Base-by-base conservation (phyloP, 2,888 invertebrate genomes). In the Mesorhabditis sp. region DNA sequence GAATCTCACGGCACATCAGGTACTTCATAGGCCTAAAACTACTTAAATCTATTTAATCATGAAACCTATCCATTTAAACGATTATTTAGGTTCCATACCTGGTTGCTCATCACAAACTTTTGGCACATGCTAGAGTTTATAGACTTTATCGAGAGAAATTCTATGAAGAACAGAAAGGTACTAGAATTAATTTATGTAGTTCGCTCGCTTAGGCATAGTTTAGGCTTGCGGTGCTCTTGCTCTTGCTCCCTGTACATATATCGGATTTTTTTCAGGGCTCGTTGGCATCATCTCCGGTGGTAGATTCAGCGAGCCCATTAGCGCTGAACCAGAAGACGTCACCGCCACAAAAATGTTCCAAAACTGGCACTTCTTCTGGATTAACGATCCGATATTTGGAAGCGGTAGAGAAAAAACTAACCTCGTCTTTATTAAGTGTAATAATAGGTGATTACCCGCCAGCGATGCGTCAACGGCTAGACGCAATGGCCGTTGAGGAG, bases 51-150 rank as follows among this genome's bases (percentile, higher is more conserved):
- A 10, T 10, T 13, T 50, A n/a, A 50, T 0, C n/a, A n/a, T 50
- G n/a, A 50, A 50, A 50, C 10, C 1, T 13, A 50, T 50, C 58
- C 58, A 10, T 50, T 28, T 28, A 28, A 28, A 1, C 1, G 58
- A 50, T 50, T n/a, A 2, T 50, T 13, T n/a, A 50, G 58, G 58
- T n/a, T 15, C 67, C 67, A 4, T 72, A 61, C 42, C 7, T 70
- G 45, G 91, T 90, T 72, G 87, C 88, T 0, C 91, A 91, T 82
- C 90, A 90, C 80, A 86, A 90, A 69, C 84, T 92, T 41, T 86
- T 90, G 71, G 90, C 91, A 0, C 92, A 92, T 84, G 90, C 90
- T 0, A 88, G 88, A 68, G 90, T 89, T 1, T 92, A 90, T 81
- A 88, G 89, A 66, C 82, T 91, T 61, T 91, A 91, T 82, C 87